A percentile compares a stretch with the other conserved stretches of the same genome.
Evolutionary conservation across 2,113 vertebrate genomes (phyloP).

Genomic region (Cyprinodon variegatus): DNA sequence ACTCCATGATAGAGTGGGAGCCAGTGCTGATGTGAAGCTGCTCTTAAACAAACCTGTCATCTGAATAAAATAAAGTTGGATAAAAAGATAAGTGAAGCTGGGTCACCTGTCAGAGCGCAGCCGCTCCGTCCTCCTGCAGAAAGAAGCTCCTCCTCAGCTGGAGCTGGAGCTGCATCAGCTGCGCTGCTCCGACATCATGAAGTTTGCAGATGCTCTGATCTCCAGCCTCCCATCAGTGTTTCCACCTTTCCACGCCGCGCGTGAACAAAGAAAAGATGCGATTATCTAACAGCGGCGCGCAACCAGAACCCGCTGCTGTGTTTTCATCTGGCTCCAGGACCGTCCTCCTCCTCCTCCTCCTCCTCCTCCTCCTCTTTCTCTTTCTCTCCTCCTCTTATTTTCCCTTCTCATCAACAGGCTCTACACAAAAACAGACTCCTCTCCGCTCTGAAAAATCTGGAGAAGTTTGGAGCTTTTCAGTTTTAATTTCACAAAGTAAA

Average conservation of each 20-base stretch:
- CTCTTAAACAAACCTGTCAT: background rate
- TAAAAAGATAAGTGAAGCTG: background rate
- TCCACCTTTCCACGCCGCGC: background rate
- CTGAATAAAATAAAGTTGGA: background rate
- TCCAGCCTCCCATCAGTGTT: background rate
- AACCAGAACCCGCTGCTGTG: constrained; percentile 44
- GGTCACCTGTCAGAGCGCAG: background rate
- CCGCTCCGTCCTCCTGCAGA: background rate
- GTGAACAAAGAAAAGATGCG: constrained; percentile 26
- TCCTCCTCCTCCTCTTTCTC: constrained; percentile 4
- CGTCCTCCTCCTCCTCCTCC: constrained; percentile 19
- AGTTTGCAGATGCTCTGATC: no score
- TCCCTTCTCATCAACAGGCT: background rate
- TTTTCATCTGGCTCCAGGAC: constrained; percentile 54
- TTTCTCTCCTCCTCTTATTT: background rate
- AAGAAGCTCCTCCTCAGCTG: background rate
- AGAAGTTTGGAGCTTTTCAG: no score
- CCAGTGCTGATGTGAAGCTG: background rate
- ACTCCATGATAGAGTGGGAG: background rate
- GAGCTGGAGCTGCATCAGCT: background rate
- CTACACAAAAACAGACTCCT: background rate
- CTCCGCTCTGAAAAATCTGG: background rate
- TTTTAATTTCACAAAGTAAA: background rate
- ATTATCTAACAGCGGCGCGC: constrained; percentile 46
- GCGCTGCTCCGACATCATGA: background rate